Evolutionary conservation across 2,888 invertebrate genomes (phyloP).

Genomic region (Gnatocerus cornutus): DNA sequence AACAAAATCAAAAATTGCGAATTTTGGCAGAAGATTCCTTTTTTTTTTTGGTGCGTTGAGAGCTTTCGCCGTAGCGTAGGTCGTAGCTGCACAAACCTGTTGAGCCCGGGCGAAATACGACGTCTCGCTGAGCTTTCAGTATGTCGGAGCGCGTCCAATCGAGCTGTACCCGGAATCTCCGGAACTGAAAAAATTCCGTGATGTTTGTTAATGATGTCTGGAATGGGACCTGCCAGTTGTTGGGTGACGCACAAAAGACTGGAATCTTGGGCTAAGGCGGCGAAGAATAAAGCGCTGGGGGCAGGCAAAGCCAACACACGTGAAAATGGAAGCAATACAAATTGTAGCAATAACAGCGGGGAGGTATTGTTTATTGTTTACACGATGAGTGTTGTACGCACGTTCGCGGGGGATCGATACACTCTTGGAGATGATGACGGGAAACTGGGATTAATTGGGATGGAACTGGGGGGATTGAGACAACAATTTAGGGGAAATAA

Average conservation of each 20-base stretch:
- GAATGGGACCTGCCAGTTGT: constrained; percentile 82
- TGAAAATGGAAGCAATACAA: constrained; percentile 73
- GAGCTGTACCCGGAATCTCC: constrained; percentile 38
- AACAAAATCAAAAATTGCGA: no score
- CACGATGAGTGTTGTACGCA: constrained; percentile 40
- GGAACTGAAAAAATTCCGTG: constrained; percentile 14
- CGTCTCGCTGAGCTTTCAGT: constrained; percentile 58
- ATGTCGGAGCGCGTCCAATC: constrained; percentile 57
- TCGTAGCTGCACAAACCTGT: constrained; percentile 62
- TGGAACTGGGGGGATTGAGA: constrained; percentile 8
- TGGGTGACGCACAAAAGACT: constrained; percentile 86
- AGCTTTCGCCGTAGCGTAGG: constrained; percentile 44
- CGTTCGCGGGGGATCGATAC: constrained; percentile 43
- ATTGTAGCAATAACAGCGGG: constrained; percentile 70
- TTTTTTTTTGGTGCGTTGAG: no score
- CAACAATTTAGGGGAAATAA: neutral
- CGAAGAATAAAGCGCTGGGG: constrained; percentile 77
- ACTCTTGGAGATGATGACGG: constrained; percentile 21
- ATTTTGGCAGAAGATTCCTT: no score
- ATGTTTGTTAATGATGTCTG: constrained; percentile 65
- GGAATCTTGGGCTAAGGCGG: constrained; percentile 85
- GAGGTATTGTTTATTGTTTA: constrained; percentile 63
- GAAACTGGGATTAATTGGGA: constrained; percentile 20
- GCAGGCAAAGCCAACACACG: constrained; percentile 64
- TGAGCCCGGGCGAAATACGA: constrained; percentile 64